Base-by-base conservation (phyloP, 2,888 invertebrate genomes). In the Argyresthia goedartella region DNA sequence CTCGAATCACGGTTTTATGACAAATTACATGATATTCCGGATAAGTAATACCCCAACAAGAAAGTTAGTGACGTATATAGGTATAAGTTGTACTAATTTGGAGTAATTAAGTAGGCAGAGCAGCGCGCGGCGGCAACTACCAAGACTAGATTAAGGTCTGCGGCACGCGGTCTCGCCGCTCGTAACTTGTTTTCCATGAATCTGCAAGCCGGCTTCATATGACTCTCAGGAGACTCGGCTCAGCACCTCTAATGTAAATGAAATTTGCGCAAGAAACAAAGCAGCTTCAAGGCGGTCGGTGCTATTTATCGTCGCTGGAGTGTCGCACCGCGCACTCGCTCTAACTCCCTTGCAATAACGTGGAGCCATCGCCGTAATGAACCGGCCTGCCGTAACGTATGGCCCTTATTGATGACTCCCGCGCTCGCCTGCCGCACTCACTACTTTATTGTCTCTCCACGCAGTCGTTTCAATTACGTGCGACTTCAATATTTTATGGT, bases 201-300 rank as follows among this genome's bases (percentile, higher is more conserved):
- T 82, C 81, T 77, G 76, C 71, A 74, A 73, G 73, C 73, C 74
- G 79, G 72, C 78, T 74, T 73, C 79, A 71, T 76, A 80, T 69
- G 80, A 71, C 71, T 78, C 84, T 75, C 82, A 57, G 80, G 66
- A 71, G 70, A 65, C 69, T 71, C 62, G 64, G 71, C 68, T 80
- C 78, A 77, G 72, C 78, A 81, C 80, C 78, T 81, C 72, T 81
- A 80, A 84, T 84, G 82, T 85, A 82, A 84, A 84, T 81, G 75
- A 82, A 85, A 85, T 84, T 85, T 81, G 80, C 74, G 75, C 81
- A 79, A 79, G 76, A 79, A 81, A 84, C 81, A 81, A 81, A 84
- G 78, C 82, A 76, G 70, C 77, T 76, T 43, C 52, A 43, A 53
- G 53, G 53, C 53, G 52, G 54, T 54, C 63, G 74, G 69, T 73